These are phyloP conservation scores for Dynastes grantii DNA, from an alignment of 2,888 invertebrate species.

Conservation along the genomic window DNA sequence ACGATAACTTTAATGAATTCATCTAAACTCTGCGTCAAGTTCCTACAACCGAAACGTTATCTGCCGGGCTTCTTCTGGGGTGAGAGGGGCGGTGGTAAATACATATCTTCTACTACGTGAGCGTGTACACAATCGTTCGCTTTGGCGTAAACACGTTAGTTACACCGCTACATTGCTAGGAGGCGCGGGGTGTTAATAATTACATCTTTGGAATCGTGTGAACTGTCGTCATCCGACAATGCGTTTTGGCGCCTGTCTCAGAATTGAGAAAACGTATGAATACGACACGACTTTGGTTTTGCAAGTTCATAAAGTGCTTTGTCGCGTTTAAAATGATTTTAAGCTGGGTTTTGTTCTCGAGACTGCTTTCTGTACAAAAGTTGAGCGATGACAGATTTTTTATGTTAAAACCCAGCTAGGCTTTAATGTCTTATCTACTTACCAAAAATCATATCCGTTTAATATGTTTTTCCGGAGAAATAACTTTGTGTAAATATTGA, in stretches of 20 bases:
- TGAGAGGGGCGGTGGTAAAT: not conserved
- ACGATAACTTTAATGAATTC: conserved; percentile 36
- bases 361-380: too few species aligned
- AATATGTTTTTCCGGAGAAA: too few species aligned
- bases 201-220: not conserved
- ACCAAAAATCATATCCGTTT: too few species aligned
- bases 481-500: too few species aligned
- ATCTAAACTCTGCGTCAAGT: conserved; percentile 16
- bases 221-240: conserved; percentile 12
- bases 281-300: not conserved
- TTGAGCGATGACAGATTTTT: too few species aligned
- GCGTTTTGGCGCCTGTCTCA: not conserved
- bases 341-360: too few species aligned
- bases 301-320: not conserved
- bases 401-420: too few species aligned
- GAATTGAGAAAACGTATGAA: not conserved
- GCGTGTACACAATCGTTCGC: not conserved
- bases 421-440: too few species aligned
- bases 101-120: not conserved
- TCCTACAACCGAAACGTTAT: conserved; percentile 20
- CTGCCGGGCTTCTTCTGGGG: not conserved
- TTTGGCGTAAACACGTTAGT: conserved; percentile 5
- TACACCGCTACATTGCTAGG: not conserved
- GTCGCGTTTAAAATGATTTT: too few species aligned
- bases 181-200: not conserved